Evolutionary conservation across 2,888 invertebrate species (phyloP).

Genomic region (Blastobasis lacticolella): DNA sequence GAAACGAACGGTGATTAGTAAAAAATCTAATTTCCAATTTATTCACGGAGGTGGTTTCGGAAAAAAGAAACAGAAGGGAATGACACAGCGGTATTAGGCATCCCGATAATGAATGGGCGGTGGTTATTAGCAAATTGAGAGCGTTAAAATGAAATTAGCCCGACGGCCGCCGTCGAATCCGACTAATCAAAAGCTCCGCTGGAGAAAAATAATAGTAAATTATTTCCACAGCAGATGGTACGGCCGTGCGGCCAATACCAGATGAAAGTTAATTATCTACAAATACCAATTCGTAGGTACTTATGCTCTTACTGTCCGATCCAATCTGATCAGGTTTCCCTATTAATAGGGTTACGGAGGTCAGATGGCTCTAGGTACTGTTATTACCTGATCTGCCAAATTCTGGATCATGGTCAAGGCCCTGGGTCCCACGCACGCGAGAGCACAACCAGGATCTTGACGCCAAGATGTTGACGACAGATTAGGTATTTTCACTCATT

Average conservation of each 20-base stretch:
- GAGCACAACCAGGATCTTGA: no score
- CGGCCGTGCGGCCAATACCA: constrained; percentile 20
- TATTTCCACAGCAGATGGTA: constrained; percentile 6
- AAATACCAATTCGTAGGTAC: neutral
- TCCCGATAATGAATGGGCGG: constrained; percentile 43
- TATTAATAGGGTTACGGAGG: no score
- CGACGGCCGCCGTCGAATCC: constrained; percentile 37
- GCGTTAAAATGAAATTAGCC: constrained; percentile 54
- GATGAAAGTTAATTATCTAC: constrained; percentile 5
- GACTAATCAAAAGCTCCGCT: constrained; percentile 40
- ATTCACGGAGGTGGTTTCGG: constrained; percentile 51
- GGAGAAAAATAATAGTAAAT: constrained; percentile 24
- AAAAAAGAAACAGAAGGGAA: constrained; percentile 50
- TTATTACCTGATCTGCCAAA: no score
- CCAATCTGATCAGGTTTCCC: no score
- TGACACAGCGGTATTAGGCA: constrained; percentile 50
- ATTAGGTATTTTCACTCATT: no score
- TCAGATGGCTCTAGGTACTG: no score
- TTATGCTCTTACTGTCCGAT: no score
- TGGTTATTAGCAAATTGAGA: constrained; percentile 57
- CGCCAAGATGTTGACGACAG: no score
- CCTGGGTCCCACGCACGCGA: no score
- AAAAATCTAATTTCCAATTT: constrained; percentile 53
- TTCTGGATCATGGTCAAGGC: no score
- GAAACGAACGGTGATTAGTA: constrained; percentile 30